Evolutionary conservation across 2,797 vertebrate species (phyloP), one percentile per base, ranked within the genome.

Genomic region (Taenioides sp.): DNA sequence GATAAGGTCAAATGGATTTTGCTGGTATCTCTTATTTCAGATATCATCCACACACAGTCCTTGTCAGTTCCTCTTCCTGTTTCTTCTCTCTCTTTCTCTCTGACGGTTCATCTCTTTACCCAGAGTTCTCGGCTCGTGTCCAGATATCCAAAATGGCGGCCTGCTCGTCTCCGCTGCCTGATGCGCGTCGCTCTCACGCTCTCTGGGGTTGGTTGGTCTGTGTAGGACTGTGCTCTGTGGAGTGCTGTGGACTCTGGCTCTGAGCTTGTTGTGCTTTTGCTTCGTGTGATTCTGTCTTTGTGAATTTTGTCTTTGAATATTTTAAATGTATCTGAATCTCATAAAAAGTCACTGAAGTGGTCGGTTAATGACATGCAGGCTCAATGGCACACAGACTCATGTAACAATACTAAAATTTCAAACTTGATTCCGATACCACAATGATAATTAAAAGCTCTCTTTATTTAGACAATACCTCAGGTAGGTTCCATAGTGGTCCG

Each of bases 111-210:
- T 89, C 75, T 87, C 62, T 89, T 88, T 86, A 83, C 83, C 88
- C 90, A 93, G 94, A 93, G 73, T 94, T 90, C 87, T 92, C 85
- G n/a, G 93, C 94, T 80, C 92, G 92, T 67, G 88, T 88, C 85
- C 88, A 85, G 80, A 84, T 76, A 80, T 87, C 87, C 72, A 88
- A 83, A 84, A 89, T 88, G 80, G 88, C 79, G 28, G 61, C 61
- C 61, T 4, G 14, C 18, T 63, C 61, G 60, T 81, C 85, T 70
- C 83, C 91, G 84, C 88, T 92, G 85, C 90, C 87, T 82, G 90
- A 90, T 69, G 88, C 87, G 71, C 88, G 57, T 12, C 87, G 86
- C 67, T 92, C 89, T 89, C 86, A 84, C 82, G 93, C 91, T 74
- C 87, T 91, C 73, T 87, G 86, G 76, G 94, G 94, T 94, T 93